Conservation (phyloP, 1,140 invertebrate genomes). For the Pygmarrhopalites habei region DNA sequence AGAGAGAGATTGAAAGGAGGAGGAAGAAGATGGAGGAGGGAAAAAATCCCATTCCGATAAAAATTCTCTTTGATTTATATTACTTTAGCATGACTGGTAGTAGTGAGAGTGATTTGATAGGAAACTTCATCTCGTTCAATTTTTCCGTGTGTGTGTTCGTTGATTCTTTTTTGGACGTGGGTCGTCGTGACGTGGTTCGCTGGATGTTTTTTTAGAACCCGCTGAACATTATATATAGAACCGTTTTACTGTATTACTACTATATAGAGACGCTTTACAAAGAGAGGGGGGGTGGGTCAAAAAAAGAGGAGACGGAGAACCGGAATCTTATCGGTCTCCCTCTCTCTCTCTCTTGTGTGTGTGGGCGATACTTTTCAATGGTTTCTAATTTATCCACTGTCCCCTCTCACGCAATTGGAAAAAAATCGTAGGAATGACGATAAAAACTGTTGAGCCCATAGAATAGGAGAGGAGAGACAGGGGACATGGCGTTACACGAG, state of each 20-base stretch:
- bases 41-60: conserved; percentile 1
- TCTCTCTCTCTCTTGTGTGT: background rate
- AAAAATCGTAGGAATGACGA: background rate
- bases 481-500: too few relatives aligned
- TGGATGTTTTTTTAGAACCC: too few relatives aligned
- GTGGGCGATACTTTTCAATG: conserved; percentile 5
- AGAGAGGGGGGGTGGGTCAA: background rate
- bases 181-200: too few relatives aligned
- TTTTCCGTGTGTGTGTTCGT: too few relatives aligned
- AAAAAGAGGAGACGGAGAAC: background rate
- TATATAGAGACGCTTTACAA: too few relatives aligned
- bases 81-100: conserved; percentile 4
- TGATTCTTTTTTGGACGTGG: background rate
- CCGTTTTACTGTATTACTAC: too few relatives aligned
- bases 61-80: conserved; percentile 5
- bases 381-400: conserved; percentile 3
- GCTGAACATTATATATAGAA: too few relatives aligned
- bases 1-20: background rate
- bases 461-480: too few relatives aligned
- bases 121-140: background rate
- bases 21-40: background rate
- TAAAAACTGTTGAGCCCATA: too few relatives aligned
- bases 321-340: conserved; percentile 1
- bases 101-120: conserved; percentile 4
- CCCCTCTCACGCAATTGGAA: background rate